Conservation (phyloP, 2,113 vertebrate genomes). For the Thamnophis sirtalis region DNA sequence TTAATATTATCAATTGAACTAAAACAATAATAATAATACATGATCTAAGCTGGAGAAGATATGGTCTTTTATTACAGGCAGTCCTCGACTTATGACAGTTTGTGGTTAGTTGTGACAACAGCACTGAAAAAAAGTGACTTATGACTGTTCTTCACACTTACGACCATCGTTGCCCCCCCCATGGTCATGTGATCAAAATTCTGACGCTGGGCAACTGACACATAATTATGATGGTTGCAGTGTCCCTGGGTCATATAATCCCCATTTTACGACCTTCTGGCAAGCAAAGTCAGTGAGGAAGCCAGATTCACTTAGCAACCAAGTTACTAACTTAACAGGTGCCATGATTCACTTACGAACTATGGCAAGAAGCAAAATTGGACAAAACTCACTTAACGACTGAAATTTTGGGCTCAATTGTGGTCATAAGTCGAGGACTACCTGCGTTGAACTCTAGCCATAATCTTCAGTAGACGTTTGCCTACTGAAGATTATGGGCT, state of each 20-base stretch:
- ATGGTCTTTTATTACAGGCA: not conserved
- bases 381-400: not conserved
- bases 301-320: not conserved
- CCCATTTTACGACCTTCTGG: not conserved
- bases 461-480: not conserved
- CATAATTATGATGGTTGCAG: not conserved
- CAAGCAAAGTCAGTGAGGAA: not conserved
- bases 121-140: not conserved
- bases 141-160: not conserved
- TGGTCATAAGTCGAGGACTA: not conserved
- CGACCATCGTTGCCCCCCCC: not conserved
- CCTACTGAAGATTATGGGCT: not conserved
- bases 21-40: not conserved
- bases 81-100: not conserved
- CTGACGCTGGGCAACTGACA: not conserved
- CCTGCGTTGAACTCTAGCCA: not conserved
- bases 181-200: not conserved
- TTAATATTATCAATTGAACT: not conserved
- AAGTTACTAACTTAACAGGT: not conserved
- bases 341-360: not conserved
- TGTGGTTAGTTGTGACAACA: not conserved
- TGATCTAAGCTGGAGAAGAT: not conserved
- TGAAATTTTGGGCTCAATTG: not conserved
- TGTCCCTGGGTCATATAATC: not conserved
- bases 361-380: too few species aligned